These are phyloP conservation scores for Drosophila gunungcola DNA, from an alignment of 1,140 invertebrate species.

Conservation along the genomic window DNA sequence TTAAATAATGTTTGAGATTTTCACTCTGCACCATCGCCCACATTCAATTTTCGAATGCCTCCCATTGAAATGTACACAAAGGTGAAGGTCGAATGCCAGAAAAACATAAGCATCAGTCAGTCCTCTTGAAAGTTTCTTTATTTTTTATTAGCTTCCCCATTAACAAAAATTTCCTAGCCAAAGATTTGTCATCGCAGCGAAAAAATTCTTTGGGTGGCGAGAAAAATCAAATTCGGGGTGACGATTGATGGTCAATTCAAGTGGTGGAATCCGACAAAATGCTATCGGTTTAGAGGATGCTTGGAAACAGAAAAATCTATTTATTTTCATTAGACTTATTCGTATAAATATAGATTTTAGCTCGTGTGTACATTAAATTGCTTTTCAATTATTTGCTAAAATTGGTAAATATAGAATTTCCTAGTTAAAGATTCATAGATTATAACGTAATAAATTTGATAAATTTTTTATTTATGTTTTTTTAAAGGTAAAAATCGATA, in stretches of 20 bases:
- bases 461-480: too few relatives aligned
- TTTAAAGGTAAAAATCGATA: too few relatives aligned
- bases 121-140: conserved; percentile 7
- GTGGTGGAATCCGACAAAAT: conserved; percentile 24
- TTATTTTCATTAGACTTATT: conserved; percentile 33
- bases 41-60: conserved; percentile 1
- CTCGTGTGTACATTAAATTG: not conserved
- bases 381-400: not conserved
- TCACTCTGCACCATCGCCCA: not conserved
- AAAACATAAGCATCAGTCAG: conserved; percentile 2
- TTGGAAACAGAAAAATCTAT: conserved; percentile 23
- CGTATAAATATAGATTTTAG: conserved; percentile 9
- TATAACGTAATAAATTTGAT: too few relatives aligned
- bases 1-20: conserved; percentile 46
- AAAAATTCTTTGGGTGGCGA: conserved; percentile 13
- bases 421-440: too few relatives aligned
- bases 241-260: conserved; percentile 38
- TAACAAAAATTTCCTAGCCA: conserved; percentile 69
- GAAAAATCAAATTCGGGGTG: conserved; percentile 35
- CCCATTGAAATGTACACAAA: conserved; percentile 58
- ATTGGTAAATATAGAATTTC: not conserved
- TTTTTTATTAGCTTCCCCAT: conserved; percentile 32
- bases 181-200: conserved; percentile 66
- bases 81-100: conserved; percentile 65
- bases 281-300: conserved; percentile 21